Conservation (phyloP, 2,888 invertebrate species). For the Nomada fucata region DNA sequence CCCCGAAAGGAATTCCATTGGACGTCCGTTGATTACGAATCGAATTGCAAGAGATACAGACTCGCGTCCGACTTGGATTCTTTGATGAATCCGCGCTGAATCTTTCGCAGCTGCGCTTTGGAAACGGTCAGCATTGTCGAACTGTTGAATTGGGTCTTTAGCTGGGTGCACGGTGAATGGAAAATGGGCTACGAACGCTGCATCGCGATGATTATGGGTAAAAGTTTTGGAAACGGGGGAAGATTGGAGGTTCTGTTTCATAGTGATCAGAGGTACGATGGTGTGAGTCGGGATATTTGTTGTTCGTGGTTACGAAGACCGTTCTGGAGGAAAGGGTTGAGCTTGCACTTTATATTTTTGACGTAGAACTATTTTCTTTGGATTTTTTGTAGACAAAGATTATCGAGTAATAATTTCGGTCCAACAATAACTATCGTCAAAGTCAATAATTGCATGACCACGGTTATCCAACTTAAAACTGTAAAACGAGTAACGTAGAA, state of each 20-base stretch:
- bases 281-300: no score
- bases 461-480: no score
- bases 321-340: no score
- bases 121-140: constrained; percentile 10
- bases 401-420: no score
- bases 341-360: no score
- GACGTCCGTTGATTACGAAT: constrained; percentile 52
- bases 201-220: neutral
- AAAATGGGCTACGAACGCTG: neutral
- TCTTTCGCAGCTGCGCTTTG: constrained; percentile 23
- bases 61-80: constrained; percentile 17
- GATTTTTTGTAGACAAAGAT: no score
- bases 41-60: constrained; percentile 51
- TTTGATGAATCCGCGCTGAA: constrained; percentile 46
- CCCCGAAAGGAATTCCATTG: constrained; percentile 40
- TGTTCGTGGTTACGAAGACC: no score
- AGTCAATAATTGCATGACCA: no score
- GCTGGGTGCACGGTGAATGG: neutral
- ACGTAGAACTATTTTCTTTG: no score
- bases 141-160: constrained; percentile 9
- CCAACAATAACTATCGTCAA: no score
- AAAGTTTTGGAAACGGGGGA: neutral
- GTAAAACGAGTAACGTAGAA: no score
- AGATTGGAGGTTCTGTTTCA: neutral
- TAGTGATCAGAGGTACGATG: neutral